Evolutionary conservation across 2,888 invertebrate species (phyloP).

Genomic region (Phorcus lineatus): DNA sequence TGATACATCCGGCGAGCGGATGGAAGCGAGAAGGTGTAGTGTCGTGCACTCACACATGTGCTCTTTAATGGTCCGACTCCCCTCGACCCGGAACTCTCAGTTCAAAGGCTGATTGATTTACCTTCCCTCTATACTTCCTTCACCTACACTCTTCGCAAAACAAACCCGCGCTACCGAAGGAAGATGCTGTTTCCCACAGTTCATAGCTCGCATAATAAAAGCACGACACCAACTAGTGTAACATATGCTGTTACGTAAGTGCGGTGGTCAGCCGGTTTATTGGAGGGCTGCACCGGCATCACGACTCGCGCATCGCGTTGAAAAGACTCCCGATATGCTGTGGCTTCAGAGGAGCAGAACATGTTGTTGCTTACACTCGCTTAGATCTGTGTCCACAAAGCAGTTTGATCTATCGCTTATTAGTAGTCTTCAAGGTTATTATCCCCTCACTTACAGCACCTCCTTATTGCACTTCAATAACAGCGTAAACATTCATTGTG

Average conservation of each 20-base stretch:
- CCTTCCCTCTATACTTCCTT: constrained; percentile 10
- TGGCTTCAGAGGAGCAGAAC: background rate
- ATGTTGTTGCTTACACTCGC: constrained; percentile 3
- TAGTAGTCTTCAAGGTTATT: background rate
- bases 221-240: too few relatives aligned
- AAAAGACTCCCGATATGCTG: background rate
- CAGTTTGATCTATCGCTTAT: constrained; percentile 2
- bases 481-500: too few relatives aligned
- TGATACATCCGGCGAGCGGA: background rate
- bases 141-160: background rate
- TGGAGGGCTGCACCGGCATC: background rate
- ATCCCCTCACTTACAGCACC: background rate
- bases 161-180: background rate
- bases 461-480: too few relatives aligned
- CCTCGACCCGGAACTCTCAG: background rate
- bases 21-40: background rate
- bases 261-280: background rate
- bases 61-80: background rate
- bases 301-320: background rate
- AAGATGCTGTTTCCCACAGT: background rate
- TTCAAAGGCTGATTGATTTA: constrained; percentile 19
- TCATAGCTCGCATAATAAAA: background rate
- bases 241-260: background rate
- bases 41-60: background rate
- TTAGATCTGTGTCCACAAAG: constrained; percentile 1